Percentiles rank a stretch among this genome's conserved stretches.
phyloP scores from a whole-genome alignment of 2,113 vertebrate genomes.

The Oreotrochilus melanogaster region DNA sequence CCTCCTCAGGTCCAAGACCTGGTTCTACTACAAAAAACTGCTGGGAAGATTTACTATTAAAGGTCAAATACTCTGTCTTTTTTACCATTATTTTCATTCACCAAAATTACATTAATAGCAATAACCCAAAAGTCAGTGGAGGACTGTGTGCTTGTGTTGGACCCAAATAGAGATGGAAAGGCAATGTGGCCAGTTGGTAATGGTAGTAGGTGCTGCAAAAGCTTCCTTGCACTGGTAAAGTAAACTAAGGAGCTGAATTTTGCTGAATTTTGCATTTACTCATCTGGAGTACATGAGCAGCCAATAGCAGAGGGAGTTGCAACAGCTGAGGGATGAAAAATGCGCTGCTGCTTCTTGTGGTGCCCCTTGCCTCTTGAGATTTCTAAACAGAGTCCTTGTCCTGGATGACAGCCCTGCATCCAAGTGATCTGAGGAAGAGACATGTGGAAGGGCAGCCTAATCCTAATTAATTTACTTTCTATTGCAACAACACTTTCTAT shows the following conservation, averaged over 20 bases:
- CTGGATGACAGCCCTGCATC: background rate
- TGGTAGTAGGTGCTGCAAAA: background rate
- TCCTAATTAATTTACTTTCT: background rate
- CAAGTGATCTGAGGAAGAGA: background rate
- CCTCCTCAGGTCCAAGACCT: background rate
- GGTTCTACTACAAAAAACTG: background rate
- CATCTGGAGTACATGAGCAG: background rate
- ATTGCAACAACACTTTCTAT: background rate
- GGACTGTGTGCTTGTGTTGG: background rate
- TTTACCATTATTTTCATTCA: background rate
- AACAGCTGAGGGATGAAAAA: background rate
- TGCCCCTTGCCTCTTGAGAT: background rate
- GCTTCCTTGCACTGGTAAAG: background rate
- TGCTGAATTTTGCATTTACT: background rate
- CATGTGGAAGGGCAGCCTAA: background rate
- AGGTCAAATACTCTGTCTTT: background rate
- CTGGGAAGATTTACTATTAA: background rate
- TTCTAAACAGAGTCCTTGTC: background rate
- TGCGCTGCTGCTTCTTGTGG: background rate
- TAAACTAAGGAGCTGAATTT: background rate
- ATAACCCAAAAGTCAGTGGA: background rate
- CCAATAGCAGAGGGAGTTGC: background rate
- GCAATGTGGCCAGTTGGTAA: background rate
- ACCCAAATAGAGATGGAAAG: background rate
- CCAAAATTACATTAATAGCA: accelerated